Base-by-base conservation (phyloP, 2,113 vertebrate genomes). In the Pterophyllum scalare region DNA sequence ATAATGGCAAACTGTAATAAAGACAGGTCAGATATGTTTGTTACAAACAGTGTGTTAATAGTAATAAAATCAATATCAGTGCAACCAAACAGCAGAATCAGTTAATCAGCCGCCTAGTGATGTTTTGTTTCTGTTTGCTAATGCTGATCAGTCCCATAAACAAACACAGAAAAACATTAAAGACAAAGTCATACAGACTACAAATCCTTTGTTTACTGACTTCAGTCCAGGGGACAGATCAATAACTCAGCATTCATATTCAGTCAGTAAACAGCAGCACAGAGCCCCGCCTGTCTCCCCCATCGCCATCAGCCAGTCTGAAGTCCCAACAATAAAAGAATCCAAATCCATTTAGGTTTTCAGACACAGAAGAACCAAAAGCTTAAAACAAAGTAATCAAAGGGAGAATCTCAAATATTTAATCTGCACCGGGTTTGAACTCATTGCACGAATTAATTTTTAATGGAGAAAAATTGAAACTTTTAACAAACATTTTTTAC, bases 361-460 rank as follows among this genome's bases (percentile, higher is more conserved):
- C 17, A 70, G 19, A 38, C 60, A 38, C 33, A 62, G 59, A 62
- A 38, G 0, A 64, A 28, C 1, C 28, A 70, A 49, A 72, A 31
- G 17, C 17, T 52, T 70, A 49, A 28, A 52, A 20, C 46, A 52
- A 70, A 70, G 24, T 31, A 52, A 43, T 72, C 11, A 72, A 52
- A 52, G 3, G 65, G 65, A 52, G 3, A 72, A 72, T 52, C 6
- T 31, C 17, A 72, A 72, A 12, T 15, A 49, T 49, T 49, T 70
- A 5, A 52, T 20, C 43, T 49, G 17, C 24, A 49, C 12, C 4
- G 5, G 7, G 24, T 31, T 52, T 72, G 24, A 72, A n/a, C 28
- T 28, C 26, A 33, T 54, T 72, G 3, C 17, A 72, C 31, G 11
- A n/a, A 72, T 13, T 33, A 0, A 0, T 20, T 72, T 70, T 49